Base-by-base conservation (phyloP, 2,888 invertebrate genomes). In the Listrodromus nycthemerus region DNA sequence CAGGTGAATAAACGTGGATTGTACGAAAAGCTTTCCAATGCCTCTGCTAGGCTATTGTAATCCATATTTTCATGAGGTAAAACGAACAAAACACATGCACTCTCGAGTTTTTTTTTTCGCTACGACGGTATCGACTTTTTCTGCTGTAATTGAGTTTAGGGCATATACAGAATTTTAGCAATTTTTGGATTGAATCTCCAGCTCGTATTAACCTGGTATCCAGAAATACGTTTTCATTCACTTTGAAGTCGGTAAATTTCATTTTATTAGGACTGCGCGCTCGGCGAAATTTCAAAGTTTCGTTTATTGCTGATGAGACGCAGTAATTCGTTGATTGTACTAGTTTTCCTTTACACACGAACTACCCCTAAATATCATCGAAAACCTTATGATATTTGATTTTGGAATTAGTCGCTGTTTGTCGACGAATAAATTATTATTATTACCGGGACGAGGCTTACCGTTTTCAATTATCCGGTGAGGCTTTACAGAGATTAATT, bases 21-120 rank as follows among this genome's bases (percentile, higher is more conserved):
- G 30, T 61, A 61, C 61, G 30, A 61, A 61, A 61, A 61, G 61
- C 61, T n/a, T 30, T 7, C 61, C 27, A 30, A 61, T 61, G 30
- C 30, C 30, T 27, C 27, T 30, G n/a, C 61, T 61, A 27, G 27
- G 61, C 61, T 30, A 61, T 61, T 61, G 61, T 61, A 61, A 61
- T 61, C 7, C 61, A 61, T 16, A 16, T 27, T 61, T 61, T 27
- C 27, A 6, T 30, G n/a, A 16, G 16, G 7, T n/a, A 16, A 30
- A 61, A 61, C 30, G 61, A 30, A 27, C 24, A 13, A 61, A 0
- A 30, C n/a, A 61, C 6, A n/a, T 30, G 61, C n/a, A 61, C 61
- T 61, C 6, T 30, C 16, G n/a, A 16, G 24, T 61, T 61, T 61
- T 30, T 27, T 58, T 24, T 58, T 30, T 61, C 24, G 24, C 41